These are phyloP conservation scores for Amblyopsis rosae DNA, from an alignment of 2,113 vertebrate species.

Conservation along the genomic window DNA sequence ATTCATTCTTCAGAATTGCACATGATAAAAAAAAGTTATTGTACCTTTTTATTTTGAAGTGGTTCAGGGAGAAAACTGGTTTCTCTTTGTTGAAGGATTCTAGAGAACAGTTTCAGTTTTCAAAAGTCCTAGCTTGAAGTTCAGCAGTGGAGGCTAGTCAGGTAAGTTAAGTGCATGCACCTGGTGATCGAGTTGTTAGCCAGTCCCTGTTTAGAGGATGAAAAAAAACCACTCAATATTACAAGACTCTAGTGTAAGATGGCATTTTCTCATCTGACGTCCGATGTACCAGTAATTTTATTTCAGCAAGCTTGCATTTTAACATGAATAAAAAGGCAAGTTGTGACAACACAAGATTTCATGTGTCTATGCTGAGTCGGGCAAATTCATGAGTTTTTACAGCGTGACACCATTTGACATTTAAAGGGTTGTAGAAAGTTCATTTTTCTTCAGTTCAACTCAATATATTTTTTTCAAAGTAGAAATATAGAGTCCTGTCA, in stretches of 20 bases:
- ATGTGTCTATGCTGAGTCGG: constrained; percentile 54
- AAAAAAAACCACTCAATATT: too few relatives aligned
- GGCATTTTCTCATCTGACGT: background rate
- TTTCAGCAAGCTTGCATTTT: constrained; percentile 59
- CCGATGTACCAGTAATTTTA: constrained; percentile 57
- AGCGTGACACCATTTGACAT: constrained; percentile 36
- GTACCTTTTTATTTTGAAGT: constrained; percentile 8
- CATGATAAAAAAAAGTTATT: constrained; percentile 29
- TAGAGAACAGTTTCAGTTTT: background rate
- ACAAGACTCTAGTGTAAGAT: background rate
- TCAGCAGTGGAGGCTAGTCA: too few relatives aligned
- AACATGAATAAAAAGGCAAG: constrained; percentile 66
- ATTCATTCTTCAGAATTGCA: constrained; percentile 25
- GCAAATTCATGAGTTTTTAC: constrained; percentile 45
- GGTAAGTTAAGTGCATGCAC: too few relatives aligned
- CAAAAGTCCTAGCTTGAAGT: background rate
- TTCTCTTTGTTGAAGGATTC: constrained; percentile 7
- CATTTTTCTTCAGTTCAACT: constrained; percentile 18
- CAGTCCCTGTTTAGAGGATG: too few relatives aligned
- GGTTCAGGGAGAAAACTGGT: constrained; percentile 13
- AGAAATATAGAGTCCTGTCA: constrained; percentile 56
- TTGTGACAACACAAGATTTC: constrained; percentile 58
- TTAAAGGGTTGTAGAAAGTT: constrained; percentile 59
- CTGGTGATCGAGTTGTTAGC: too few relatives aligned
- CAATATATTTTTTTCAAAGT: constrained; percentile 45